Evolutionary conservation across 2,888 invertebrate genomes (phyloP).

Genomic region (Drosophila greeni): DNA sequence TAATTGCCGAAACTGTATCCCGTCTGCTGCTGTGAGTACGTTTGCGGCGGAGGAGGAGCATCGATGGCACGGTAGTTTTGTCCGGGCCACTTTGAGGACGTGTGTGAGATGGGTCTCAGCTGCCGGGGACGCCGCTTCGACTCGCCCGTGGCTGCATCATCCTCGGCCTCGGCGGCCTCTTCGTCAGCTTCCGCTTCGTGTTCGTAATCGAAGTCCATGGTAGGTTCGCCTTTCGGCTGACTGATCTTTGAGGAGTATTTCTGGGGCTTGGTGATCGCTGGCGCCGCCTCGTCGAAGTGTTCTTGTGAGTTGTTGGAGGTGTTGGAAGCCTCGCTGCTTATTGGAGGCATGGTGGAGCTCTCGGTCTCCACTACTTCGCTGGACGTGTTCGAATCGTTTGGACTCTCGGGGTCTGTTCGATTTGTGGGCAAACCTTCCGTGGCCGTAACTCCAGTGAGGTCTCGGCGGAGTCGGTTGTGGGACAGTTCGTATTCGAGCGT

Average conservation of each 20-base stretch:
- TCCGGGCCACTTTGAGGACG: conserved; percentile 56
- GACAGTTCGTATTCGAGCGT: conserved; percentile 59
- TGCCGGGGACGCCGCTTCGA: conserved; percentile 74
- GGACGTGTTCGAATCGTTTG: conserved; percentile 48
- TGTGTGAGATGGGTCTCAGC: conserved; percentile 63
- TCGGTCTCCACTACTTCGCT: conserved; percentile 50
- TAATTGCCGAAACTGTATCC: conserved; percentile 70
- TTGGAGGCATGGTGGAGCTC: conserved; percentile 4
- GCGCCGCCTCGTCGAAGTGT: conserved; percentile 30
- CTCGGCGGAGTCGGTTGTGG: conserved; percentile 67
- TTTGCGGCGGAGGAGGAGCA: conserved; percentile 49
- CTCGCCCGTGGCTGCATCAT: conserved; percentile 67
- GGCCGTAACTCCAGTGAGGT: conserved; percentile 16
- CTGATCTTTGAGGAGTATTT: conserved; percentile 62
- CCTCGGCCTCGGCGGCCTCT: conserved; percentile 20
- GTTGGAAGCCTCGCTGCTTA: conserved; percentile 38
- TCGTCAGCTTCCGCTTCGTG: conserved; percentile 12
- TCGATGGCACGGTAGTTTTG: conserved; percentile 72
- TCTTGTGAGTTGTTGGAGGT: conserved; percentile 51
- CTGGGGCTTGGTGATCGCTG: conserved; percentile 5
- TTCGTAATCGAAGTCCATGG: conserved; percentile 18
- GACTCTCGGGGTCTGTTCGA: conserved; percentile 14
- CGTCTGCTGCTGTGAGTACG: conserved; percentile 34
- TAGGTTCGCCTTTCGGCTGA: conserved; percentile 3
- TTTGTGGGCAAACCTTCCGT: conserved; percentile 3